These are phyloP conservation scores for Catotricha subobsoleta DNA, from an alignment of 2,888 invertebrate species.

Conservation along the genomic window DNA sequence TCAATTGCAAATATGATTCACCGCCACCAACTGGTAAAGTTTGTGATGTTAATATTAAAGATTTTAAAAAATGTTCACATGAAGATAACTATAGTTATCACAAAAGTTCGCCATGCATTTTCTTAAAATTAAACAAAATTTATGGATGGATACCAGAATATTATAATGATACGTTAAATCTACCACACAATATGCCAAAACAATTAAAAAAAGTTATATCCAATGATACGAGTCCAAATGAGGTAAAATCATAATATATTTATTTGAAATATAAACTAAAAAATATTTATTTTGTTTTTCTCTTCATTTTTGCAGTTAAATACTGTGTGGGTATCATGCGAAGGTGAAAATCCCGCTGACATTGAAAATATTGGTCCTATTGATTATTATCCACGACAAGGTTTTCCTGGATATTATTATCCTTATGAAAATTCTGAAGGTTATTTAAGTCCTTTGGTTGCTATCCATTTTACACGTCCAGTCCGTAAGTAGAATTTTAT, in stretches of 20 bases:
- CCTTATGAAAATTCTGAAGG: slow-evolving; percentile 75
- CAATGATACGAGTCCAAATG: slow-evolving; percentile 28
- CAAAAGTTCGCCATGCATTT: slow-evolving; percentile 81
- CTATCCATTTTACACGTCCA: slow-evolving; percentile 67
- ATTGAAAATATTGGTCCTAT: slow-evolving; percentile 78
- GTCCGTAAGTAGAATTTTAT: slow-evolving; percentile 43
- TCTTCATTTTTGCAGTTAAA: slow-evolving; percentile 37
- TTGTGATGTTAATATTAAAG: slow-evolving; percentile 70
- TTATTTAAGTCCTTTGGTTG: slow-evolving; percentile 75
- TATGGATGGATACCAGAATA: slow-evolving; percentile 76
- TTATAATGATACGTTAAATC: slow-evolving; percentile 48
- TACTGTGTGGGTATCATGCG: slow-evolving; percentile 82
- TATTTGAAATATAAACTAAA: neutral
- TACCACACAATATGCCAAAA: slow-evolving; percentile 59
- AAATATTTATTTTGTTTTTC: neutral
- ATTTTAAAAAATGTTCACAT: slow-evolving; percentile 63
- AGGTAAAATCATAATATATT: slow-evolving; percentile 14
- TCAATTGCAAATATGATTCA: slow-evolving; percentile 55
- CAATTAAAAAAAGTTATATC: slow-evolving; percentile 52
- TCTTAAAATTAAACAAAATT: slow-evolving; percentile 90
- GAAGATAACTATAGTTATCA: slow-evolving; percentile 79
- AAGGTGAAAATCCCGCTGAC: slow-evolving; percentile 86
- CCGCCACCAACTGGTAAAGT: slow-evolving; percentile 56
- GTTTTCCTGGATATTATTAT: slow-evolving; percentile 79
- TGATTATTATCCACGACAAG: slow-evolving; percentile 59